phyloP scores from a whole-genome alignment of 2,113 vertebrate species.

The Labeo rohita region DNA sequence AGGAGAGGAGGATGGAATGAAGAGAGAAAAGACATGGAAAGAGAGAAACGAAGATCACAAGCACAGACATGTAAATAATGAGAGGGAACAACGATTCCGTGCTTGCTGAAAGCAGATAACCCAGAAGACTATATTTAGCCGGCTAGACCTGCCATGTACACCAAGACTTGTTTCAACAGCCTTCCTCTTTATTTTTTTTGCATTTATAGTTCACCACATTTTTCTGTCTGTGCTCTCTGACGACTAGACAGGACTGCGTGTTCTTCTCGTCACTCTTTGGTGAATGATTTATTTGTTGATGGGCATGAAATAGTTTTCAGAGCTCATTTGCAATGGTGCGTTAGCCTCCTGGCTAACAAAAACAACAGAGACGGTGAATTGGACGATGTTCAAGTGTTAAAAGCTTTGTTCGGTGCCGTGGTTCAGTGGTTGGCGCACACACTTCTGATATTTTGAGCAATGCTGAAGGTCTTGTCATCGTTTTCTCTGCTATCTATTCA shows the following conservation, averaged over 20 bases:
- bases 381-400: constrained; percentile 14
- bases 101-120: constrained; percentile 75
- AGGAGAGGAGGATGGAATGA: constrained; percentile 40
- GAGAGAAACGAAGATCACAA: constrained; percentile 56
- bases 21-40: constrained; percentile 22
- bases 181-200: constrained; percentile 58
- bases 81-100: constrained; percentile 75
- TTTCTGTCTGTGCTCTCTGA: neutral
- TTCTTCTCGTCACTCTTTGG: constrained; percentile 33
- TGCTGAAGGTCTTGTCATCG: neutral
- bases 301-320: constrained; percentile 47
- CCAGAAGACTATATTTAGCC: constrained; percentile 81
- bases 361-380: neutral
- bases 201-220: constrained; percentile 65
- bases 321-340: constrained; percentile 49
- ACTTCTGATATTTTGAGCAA: constrained; percentile 8
- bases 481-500: neutral
- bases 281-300: constrained; percentile 51
- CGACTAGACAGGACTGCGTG: constrained; percentile 16
- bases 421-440: neutral
- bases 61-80: constrained; percentile 82
- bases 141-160: constrained; percentile 75
- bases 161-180: constrained; percentile 75
- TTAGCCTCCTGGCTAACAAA: constrained; percentile 51
- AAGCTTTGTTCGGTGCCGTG: neutral